Base-by-base conservation (phyloP, 2,113 vertebrate species). In the Oncorhynchus nerka region DNA sequence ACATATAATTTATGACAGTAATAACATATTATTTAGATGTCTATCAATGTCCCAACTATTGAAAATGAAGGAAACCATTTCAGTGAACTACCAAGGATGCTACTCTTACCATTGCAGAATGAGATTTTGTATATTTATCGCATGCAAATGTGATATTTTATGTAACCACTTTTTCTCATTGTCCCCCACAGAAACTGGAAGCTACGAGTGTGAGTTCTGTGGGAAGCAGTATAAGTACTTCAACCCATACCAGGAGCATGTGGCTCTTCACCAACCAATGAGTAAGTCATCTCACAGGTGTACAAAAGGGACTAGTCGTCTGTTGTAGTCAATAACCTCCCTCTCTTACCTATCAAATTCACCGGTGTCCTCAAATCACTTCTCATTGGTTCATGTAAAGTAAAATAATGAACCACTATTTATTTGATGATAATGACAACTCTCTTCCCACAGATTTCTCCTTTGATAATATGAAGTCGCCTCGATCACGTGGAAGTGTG, bases 161-260 rank as follows among this genome's bases (percentile, higher is more conserved):
- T 28, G n/a, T 45, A 68, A 59, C 39, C 9, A 11, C 39, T 45
- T 16, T 5, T 30, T 45, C 4, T 73, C 28, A 57, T 67, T 72
- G 51, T 24, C 24, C 70, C 55, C 79, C 78, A 70, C 91, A 99
- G 98, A 99, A 94, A 98, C 97, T 0, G 98, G 98, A 83, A 98
- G 96, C 89, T 99, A 99, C 76, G 95, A 96, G 34, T 99, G 98
- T 75, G 98, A 99, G 84, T 98, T 95, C 90, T 99, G 98, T 28
- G 98, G 98, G 79, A 99, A 99, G 86, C 97, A 99, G 92, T 99
- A 99, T 92, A 99, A 99, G 86, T 99, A 99, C 90, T 99, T 98
- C 90, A 99, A 97, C 66, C 98, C 98, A 0, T 99, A 99, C 93
- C 98, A 99, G 89, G 98, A 99, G 82, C 98, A 99, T 0, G 98